A percentile compares a stretch with the other conserved stretches of the same genome.
Evolutionary conservation across 2,113 vertebrate species (phyloP).

Genomic region (Vulpes lagopus): DNA sequence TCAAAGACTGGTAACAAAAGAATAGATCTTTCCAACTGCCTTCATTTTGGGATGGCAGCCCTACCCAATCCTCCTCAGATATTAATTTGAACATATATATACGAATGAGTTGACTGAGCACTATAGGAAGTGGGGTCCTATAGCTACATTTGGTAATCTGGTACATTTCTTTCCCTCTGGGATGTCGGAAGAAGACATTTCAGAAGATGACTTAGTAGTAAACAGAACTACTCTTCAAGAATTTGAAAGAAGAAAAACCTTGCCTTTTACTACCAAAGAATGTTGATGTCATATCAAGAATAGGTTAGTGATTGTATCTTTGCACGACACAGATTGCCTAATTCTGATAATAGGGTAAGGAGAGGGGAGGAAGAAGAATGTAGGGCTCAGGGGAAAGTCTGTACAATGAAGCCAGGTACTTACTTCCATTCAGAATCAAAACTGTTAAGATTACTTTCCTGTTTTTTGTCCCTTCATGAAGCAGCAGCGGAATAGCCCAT

Average conservation of each 20-base stretch:
- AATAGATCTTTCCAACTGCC: neutral
- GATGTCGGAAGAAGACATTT: neutral
- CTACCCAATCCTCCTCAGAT: neutral
- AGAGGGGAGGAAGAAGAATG: neutral
- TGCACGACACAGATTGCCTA: neutral
- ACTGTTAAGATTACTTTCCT: neutral
- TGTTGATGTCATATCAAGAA: neutral
- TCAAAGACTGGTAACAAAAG: neutral
- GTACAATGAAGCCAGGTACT: neutral
- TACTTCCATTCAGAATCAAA: neutral
- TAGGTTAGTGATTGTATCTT: neutral
- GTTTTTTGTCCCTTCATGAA: neutral
- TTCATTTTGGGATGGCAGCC: neutral
- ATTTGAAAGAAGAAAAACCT: conserved; percentile 19
- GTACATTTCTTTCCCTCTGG: neutral
- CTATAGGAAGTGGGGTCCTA: neutral
- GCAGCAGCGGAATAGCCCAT: no score
- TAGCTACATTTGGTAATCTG: neutral
- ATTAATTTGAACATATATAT: neutral
- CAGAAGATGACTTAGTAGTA: neutral
- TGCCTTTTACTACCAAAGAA: neutral
- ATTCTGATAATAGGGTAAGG: neutral
- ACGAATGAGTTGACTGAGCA: neutral
- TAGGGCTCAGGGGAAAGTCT: neutral
- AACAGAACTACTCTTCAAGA: neutral